Evolutionary conservation across 2,113 vertebrate species (phyloP).

Genomic region (Pseudopodoces humilis): DNA sequence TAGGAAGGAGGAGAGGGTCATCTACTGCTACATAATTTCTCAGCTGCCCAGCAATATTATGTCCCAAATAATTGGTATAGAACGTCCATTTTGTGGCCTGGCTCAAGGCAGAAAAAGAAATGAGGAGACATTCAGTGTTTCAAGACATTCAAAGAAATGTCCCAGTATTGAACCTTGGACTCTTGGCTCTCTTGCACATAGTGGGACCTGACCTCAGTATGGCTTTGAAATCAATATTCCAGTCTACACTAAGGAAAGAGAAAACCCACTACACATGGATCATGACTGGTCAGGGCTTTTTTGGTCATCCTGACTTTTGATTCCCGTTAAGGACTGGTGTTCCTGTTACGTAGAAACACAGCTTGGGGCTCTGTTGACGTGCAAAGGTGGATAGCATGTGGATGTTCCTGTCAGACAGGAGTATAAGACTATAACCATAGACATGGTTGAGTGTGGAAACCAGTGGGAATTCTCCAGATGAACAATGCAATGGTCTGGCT

Average conservation of each 20-base stretch:
- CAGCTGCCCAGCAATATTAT: not conserved
- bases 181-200: not conserved
- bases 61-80: not conserved
- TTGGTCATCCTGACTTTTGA: not conserved
- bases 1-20: not conserved
- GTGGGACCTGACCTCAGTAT: not conserved
- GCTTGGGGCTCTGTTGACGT: not conserved
- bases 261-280: not conserved
- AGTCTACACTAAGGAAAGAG: not conserved
- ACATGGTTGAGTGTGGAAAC: not conserved
- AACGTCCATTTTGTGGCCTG: not conserved
- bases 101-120: not conserved
- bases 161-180: not conserved
- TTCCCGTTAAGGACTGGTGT: not conserved
- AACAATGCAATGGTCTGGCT: not conserved
- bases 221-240: not conserved
- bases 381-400: accelerated
- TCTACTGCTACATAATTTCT: not conserved
- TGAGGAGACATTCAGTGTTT: not conserved
- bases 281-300: not conserved
- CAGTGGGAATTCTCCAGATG: not conserved
- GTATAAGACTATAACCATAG: not conserved
- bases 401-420: not conserved
- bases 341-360: not conserved
- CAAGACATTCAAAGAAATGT: not conserved